These are phyloP conservation scores for Penaeus vannamei DNA, from an alignment of 1,140 invertebrate genomes.

Conservation along the genomic window DNA sequence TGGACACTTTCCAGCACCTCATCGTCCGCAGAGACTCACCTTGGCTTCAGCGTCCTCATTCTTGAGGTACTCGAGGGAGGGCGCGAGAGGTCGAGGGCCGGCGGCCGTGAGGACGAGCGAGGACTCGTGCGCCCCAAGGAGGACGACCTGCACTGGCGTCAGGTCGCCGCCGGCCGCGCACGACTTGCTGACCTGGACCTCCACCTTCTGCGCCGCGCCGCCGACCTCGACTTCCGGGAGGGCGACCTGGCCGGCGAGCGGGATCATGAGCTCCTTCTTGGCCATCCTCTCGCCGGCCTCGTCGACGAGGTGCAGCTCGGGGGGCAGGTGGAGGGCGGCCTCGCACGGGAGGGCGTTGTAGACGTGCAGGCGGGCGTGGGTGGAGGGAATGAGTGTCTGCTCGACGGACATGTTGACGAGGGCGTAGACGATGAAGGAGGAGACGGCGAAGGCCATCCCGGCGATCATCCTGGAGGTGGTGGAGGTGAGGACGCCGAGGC, in stretches of 20 bases:
- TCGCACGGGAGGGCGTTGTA: slow-evolving; percentile 47
- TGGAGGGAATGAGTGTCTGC: slow-evolving; percentile 31
- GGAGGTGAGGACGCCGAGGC: slow-evolving; percentile 71
- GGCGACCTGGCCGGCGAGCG: neutral
- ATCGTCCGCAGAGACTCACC: slow-evolving; percentile 23
- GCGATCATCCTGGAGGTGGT: slow-evolving; percentile 83
- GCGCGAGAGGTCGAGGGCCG: slow-evolving; percentile 24
- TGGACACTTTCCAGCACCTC: too few species aligned
- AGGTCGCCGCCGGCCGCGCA: neutral
- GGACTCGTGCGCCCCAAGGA: slow-evolving; percentile 46
- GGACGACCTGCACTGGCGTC: slow-evolving; percentile 13
- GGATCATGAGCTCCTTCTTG: neutral
- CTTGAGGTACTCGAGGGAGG: slow-evolving; percentile 65
- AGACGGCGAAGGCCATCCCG: slow-evolving; percentile 86
- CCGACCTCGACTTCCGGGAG: neutral
- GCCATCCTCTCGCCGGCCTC: neutral
- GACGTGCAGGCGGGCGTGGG: slow-evolving; percentile 40
- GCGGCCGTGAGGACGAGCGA: slow-evolving; percentile 39
- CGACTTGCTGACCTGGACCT: neutral
- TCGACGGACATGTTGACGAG: slow-evolving; percentile 78
- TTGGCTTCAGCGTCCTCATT: slow-evolving; percentile 64
- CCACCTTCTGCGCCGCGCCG: neutral
- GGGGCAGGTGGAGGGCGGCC: neutral
- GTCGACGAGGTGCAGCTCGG: neutral
- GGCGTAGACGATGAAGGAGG: slow-evolving; percentile 90